A percentile compares a stretch with the other conserved stretches of the same genome.
Evolutionary conservation across 2,797 vertebrate genomes (phyloP).

Genomic region (Poeciliopsis infans): DNA sequence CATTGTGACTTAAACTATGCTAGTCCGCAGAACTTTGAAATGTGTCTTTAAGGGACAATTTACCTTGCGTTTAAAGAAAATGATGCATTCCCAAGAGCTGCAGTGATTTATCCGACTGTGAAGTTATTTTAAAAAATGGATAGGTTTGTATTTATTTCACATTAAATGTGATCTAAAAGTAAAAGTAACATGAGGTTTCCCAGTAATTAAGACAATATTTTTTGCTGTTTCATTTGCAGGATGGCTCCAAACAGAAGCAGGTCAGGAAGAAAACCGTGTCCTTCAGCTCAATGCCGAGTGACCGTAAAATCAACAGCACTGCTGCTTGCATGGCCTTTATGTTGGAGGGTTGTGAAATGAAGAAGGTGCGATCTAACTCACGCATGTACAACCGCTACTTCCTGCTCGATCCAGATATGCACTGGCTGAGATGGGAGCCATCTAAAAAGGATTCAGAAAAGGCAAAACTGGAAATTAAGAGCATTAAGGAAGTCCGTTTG

Average conservation of each 20-base stretch:
- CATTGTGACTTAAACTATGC: constrained; percentile 32
- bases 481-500: constrained; percentile 90
- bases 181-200: not conserved
- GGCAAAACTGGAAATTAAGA: constrained; percentile 92
- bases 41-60: constrained; percentile 24
- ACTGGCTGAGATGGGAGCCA: constrained; percentile 91
- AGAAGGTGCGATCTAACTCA: constrained; percentile 94
- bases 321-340: constrained; percentile 94
- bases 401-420: constrained; percentile 89
- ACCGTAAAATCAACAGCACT: constrained; percentile 93
- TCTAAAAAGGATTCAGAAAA: constrained; percentile 94
- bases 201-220: not conserved
- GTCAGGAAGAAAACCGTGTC: constrained; percentile 91
- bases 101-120: not conserved
- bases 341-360: constrained; percentile 95
- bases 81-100: not conserved
- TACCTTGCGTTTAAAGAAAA: constrained; percentile 17
- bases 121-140: not conserved
- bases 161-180: not conserved
- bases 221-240: constrained; percentile 73
- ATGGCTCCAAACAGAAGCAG: constrained; percentile 87
- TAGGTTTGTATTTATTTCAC: not conserved
- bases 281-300: constrained; percentile 92
- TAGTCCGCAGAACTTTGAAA: constrained; percentile 25
- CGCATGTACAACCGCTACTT: constrained; percentile 96